Base-by-base conservation (phyloP, 2,797 vertebrate genomes). In the Emydoidea blandingii region DNA sequence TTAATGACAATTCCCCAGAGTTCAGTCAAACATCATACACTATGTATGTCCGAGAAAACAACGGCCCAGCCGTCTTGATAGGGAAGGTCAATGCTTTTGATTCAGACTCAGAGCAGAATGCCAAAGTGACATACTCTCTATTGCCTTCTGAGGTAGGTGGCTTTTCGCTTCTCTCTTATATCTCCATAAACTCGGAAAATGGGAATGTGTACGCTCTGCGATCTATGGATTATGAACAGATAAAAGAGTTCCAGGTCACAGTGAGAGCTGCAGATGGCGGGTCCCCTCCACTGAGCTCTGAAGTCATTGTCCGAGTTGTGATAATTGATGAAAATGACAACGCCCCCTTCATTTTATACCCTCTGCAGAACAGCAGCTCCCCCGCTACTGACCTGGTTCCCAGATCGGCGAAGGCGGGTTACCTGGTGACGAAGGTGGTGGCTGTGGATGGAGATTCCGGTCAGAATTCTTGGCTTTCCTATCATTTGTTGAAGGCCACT, bases 351-450 rank as follows among this genome's bases (percentile, higher is more conserved):
- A 53, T 53, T 53, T 53, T 53, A 19, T 53, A 53, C 18, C 52
- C 52, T 53, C 52, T 53, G 18, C 6, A 53, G 52, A 53, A 53
- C 52, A 53, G 52, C 18, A 53, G 52, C 52, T 6, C 52, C 52
- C 18, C 2, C 2, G 52, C 52, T 53, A 53, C 19, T 53, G 62
- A 65, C 14, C 16, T 65, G 16, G 62, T 65, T 14, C 62, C 62
- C 62, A 16, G 62, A 7, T 65, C 34, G 34, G 62, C 62, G 34
- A 34, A 31, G 62, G 34, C 62, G 11, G 98, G 98, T 47, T 99
- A 99, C 93, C 98, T 99, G 93, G 98, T 99, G 34, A 99, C 98
- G 50, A 99, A 99, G 97, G 98, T 99, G 89, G 98, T 99, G 96
- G 99, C 98, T 74, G 98, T 99, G 90, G 98, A 98, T 98, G 98